Base-by-base conservation (phyloP, 1,140 invertebrate species). In the Brachionus rubens region DNA sequence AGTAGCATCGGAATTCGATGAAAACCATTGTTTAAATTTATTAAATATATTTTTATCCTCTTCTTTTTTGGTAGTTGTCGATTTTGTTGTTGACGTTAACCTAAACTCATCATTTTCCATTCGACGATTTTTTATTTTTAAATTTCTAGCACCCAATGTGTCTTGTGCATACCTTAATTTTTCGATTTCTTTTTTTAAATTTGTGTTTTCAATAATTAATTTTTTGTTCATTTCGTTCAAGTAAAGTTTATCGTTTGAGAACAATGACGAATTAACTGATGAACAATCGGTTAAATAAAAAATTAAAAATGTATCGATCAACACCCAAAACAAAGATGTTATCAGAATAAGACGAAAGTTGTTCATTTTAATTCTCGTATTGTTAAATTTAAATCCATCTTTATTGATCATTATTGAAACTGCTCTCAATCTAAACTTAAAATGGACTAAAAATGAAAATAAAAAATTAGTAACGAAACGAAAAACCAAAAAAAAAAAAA, bases 251-350 rank as follows among this genome's bases (percentile, higher is more conserved):
- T 33, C 46, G 28, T 21, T 72, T 0, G 30, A 75, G 4, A 19
- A 3, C 1, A 48, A 19, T 3, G 19, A 9, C 36, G 7, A 65
- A 6, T 21, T 24, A 47, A n/a, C 48, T 6, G 14, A 7, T 47
- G 50, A 26, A 26, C 72, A 75, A 41, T 75, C 72, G 3, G 72
- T 54, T 28, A 75, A 59, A 21, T 54, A 75, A 12, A 75, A 46
- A 5, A 75, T 24, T 2, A 75, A 54, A 43, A 75, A 75, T 1
- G 30, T 14, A 54, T 75, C 72, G 3, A 75, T 19, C 10, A 75
- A 43, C 12, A 75, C 48, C 72, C 72, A 75, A 30, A 75, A 75
- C 16, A 75, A 30, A 3, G 72, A 75, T 28, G 72, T 75, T 30
- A 54, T n/a, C 9, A 75, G 6, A 9, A 75, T 56, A 9, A 75